These are phyloP conservation scores for Zeus faber DNA, from an alignment of 2,113 vertebrate genomes.

Conservation along the genomic window DNA sequence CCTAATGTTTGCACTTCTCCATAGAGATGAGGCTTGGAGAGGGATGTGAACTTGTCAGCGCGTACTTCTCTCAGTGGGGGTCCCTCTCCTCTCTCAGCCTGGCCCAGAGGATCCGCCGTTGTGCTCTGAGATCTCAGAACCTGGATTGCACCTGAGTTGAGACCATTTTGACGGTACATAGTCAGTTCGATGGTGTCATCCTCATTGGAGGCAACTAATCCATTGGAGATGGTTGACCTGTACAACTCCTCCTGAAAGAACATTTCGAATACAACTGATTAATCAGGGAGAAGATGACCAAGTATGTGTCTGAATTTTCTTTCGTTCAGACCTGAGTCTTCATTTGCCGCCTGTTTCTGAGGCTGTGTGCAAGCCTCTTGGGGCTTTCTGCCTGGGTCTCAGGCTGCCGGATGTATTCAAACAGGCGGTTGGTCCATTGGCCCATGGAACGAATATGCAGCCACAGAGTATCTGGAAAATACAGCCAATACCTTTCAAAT, in stretches of 20 bases:
- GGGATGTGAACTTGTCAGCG: neutral
- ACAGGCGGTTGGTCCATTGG: slow-evolving; percentile 87
- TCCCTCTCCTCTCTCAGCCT: slow-evolving; percentile 57
- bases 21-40: no score
- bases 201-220: slow-evolving; percentile 45
- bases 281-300: no score
- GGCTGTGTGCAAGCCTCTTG: slow-evolving; percentile 25
- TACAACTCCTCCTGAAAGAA: slow-evolving; percentile 58
- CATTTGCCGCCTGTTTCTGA: no score
- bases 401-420: slow-evolving; percentile 77
- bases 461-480: slow-evolving; percentile 80
- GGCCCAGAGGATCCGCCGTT: neutral
- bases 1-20: no score
- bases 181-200: slow-evolving; percentile 72
- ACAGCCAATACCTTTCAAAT: no score
- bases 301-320: no score
- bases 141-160: neutral
- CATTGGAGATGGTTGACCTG: slow-evolving; percentile 9
- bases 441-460: slow-evolving; percentile 85
- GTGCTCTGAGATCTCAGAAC: neutral
- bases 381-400: slow-evolving; percentile 1
- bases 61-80: slow-evolving; percentile 50
- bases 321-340: no score
- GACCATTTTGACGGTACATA: slow-evolving; percentile 52
- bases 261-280: no score